These are phyloP conservation scores for Neuroterus valhalla DNA, from an alignment of 1,140 invertebrate genomes.

Conservation along the genomic window DNA sequence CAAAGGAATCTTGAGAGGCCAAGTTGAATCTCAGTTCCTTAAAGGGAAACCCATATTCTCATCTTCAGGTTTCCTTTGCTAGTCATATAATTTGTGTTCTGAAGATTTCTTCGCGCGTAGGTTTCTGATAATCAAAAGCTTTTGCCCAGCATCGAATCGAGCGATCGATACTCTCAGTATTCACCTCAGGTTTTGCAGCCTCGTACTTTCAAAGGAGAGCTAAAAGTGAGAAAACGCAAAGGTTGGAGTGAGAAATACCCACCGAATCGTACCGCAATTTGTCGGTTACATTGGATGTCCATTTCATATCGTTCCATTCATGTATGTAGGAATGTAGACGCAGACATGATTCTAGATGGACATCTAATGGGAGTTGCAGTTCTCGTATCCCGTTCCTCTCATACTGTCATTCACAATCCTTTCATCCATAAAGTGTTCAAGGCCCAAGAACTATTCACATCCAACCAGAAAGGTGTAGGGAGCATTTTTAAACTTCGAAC, in stretches of 20 bases:
- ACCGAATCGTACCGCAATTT: slow-evolving; percentile 21
- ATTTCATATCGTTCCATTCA: slow-evolving; percentile 17
- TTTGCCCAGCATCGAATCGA: not conserved
- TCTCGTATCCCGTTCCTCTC: not conserved
- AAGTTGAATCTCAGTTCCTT: slow-evolving; percentile 4
- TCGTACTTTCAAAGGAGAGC: slow-evolving; percentile 2
- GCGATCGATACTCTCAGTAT: slow-evolving; percentile 17
- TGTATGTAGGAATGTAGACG: not conserved
- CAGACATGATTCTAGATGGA: not conserved
- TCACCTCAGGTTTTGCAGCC: slow-evolving; percentile 22
- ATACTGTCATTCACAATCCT: not conserved
- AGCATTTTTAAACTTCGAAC: too few species aligned
- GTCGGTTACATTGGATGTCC: slow-evolving; percentile 28
- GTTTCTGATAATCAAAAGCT: slow-evolving; percentile 20
- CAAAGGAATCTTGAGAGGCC: not conserved
- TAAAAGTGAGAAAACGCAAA: slow-evolving; percentile 24
- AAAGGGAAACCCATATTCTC: slow-evolving; percentile 8
- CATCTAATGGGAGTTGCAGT: not conserved
- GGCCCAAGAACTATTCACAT: too few species aligned
- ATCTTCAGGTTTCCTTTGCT: not conserved
- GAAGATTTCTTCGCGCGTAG: not conserved
- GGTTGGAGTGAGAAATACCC: not conserved
- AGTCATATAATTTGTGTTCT: not conserved
- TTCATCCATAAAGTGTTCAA: not conserved
- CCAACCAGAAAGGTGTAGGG: too few species aligned